A percentile compares a stretch with the other conserved stretches of the same genome.
Conservation (phyloP, 2,797 vertebrate genomes). For the Enteromius anoplus region DNA sequence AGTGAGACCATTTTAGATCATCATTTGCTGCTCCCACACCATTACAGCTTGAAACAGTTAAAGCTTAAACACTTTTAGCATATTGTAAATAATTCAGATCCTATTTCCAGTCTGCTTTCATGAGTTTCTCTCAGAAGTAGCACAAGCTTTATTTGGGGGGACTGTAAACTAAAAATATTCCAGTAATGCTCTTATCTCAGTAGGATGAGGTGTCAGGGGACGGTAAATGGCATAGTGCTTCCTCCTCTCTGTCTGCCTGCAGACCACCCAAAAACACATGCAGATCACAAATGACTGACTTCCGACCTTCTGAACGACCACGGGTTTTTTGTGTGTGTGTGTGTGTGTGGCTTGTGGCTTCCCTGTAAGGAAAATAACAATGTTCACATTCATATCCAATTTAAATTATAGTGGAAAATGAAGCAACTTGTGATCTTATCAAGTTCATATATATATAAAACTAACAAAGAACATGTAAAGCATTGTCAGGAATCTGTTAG, state of each 20-base stretch:
- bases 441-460: background rate
- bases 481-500: background rate
- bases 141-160: background rate
- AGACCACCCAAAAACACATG: conserved; percentile 26
- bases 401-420: background rate
- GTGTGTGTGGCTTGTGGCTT: background rate
- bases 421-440: background rate
- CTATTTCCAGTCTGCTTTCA: background rate
- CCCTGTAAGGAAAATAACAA: background rate
- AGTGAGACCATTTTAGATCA: background rate
- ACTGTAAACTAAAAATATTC: conserved; percentile 21
- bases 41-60: conserved; percentile 11
- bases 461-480: background rate
- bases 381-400: background rate
- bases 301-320: conserved; percentile 25
- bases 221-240: background rate
- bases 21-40: background rate
- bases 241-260: conserved; percentile 12
- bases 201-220: conserved; percentile 11
- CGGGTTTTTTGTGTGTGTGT: background rate
- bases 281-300: conserved; percentile 24
- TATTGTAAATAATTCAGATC: conserved; percentile 18
- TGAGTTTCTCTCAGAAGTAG: conserved; percentile 1
- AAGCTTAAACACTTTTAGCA: conserved; percentile 13
- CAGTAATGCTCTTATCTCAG: conserved; percentile 20